phyloP scores from a whole-genome alignment of 2,888 invertebrate species.

The Tupiocoris notatus region DNA sequence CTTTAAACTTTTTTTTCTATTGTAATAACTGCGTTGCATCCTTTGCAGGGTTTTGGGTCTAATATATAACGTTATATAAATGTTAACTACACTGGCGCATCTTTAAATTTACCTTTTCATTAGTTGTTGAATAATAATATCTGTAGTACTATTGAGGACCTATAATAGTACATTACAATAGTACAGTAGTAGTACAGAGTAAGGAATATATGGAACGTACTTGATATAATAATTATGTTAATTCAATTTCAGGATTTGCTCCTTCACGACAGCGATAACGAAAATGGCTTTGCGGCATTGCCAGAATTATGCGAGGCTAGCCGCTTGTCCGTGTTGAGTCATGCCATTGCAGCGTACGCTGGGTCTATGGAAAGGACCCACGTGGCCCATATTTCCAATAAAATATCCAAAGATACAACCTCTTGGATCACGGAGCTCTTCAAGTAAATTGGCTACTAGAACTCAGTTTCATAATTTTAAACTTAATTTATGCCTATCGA shows the following conservation, averaged over 20 bases:
- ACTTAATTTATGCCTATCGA: too few species aligned
- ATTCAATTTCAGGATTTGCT: slow-evolving; percentile 44
- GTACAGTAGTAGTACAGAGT: too few species aligned
- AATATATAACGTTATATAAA: too few species aligned
- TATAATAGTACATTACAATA: too few species aligned
- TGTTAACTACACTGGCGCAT: too few species aligned
- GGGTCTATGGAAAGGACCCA: slow-evolving; percentile 78
- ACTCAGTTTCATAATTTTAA: too few species aligned
- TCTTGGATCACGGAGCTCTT: slow-evolving; percentile 85
- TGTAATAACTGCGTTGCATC: too few species aligned
- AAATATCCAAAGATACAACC: slow-evolving; percentile 81
- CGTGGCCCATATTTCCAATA: slow-evolving; percentile 74
- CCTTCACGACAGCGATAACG: slow-evolving; percentile 60
- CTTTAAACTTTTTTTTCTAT: too few species aligned
- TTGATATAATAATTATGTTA: neutral
- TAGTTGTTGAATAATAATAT: too few species aligned
- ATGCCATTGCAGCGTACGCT: slow-evolving; percentile 82
- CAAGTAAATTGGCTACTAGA: slow-evolving; percentile 65
- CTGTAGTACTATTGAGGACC: too few species aligned
- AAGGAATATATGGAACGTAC: neutral
- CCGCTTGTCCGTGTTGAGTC: slow-evolving; percentile 73
- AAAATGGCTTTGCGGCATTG: slow-evolving; percentile 56
- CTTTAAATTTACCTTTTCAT: too few species aligned
- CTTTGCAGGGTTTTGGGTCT: too few species aligned
- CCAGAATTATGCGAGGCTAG: slow-evolving; percentile 55